Evolutionary conservation across 2,797 vertebrate genomes (phyloP).

Genomic region (Geotrypetes seraphini): DNA sequence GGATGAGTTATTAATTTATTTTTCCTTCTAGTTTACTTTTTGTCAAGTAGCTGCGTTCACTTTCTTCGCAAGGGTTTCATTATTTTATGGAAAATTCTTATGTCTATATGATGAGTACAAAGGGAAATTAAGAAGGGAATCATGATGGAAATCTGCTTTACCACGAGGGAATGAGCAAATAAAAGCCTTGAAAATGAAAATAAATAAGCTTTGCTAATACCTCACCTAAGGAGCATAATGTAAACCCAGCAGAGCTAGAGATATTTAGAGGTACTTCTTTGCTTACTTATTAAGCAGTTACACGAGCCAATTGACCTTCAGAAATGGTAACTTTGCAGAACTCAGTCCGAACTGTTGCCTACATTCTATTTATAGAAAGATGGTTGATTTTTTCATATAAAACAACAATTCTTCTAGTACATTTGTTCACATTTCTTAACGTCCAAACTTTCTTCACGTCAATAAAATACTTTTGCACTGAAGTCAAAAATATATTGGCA

Average conservation of each 20-base stretch:
- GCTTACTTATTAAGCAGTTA: conserved; percentile 72
- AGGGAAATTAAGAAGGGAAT: conserved; percentile 95
- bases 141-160: conserved; percentile 93
- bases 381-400: no score
- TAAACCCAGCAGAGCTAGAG: conserved; percentile 65
- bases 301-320: conserved; percentile 86
- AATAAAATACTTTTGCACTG: no score
- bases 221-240: conserved; percentile 87
- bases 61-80: conserved; percentile 84
- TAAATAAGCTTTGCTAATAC: conserved; percentile 95
- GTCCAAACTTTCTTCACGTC: no score
- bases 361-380: no score
- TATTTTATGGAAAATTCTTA: conserved; percentile 85
- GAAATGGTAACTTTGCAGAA: conserved; percentile 56
- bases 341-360: conserved; percentile 42
- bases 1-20: conserved; percentile 98
- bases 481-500: no score
- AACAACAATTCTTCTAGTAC: no score
- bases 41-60: conserved; percentile 75
- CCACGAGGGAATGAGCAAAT: conserved; percentile 89
- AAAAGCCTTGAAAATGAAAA: conserved; percentile 95
- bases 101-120: conserved; percentile 95
- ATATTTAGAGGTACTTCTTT: conserved; percentile 62
- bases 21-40: conserved; percentile 85
- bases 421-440: no score